Evolutionary conservation across 2,797 vertebrate genomes (phyloP).

Genomic region (Heterohyrax brucei): DNA sequence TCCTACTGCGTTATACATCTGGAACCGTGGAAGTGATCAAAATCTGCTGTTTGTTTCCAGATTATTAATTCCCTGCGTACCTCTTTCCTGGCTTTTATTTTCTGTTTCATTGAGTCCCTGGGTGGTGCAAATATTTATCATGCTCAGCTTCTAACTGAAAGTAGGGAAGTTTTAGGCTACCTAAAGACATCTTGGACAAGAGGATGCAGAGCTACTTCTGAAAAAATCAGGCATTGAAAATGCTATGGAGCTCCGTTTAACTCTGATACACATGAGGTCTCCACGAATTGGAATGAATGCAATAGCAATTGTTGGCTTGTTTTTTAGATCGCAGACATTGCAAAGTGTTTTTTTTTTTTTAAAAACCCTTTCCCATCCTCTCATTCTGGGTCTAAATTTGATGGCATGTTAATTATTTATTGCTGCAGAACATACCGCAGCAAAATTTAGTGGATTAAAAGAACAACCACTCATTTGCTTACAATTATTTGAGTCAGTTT

Average conservation of each 20-base stretch:
- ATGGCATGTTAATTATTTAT: conserved; percentile 27
- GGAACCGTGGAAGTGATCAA: neutral
- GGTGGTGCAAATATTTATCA: neutral
- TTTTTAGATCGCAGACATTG: conserved; percentile 26
- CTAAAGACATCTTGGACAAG: neutral
- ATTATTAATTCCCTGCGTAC: conserved; percentile 27
- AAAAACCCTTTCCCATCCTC: neutral
- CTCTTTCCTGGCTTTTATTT: conserved; percentile 27
- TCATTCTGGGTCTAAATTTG: neutral
- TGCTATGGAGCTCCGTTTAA: neutral
- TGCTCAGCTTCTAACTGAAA: neutral
- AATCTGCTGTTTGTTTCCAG: neutral
- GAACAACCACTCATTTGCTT: neutral
- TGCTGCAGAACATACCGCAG: neutral
- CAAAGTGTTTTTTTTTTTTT: neutral
- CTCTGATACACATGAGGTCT: neutral
- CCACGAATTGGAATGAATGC: neutral
- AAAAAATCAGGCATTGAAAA: neutral
- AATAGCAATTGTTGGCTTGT: neutral
- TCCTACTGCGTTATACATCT: neutral
- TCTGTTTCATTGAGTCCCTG: neutral
- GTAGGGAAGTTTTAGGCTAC: neutral
- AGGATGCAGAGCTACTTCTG: neutral
- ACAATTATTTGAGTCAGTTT: neutral
- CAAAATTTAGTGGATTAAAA: conserved; percentile 44